Conservation (phyloP, 2,888 invertebrate genomes). For the Anthophora plumipes region DNA sequence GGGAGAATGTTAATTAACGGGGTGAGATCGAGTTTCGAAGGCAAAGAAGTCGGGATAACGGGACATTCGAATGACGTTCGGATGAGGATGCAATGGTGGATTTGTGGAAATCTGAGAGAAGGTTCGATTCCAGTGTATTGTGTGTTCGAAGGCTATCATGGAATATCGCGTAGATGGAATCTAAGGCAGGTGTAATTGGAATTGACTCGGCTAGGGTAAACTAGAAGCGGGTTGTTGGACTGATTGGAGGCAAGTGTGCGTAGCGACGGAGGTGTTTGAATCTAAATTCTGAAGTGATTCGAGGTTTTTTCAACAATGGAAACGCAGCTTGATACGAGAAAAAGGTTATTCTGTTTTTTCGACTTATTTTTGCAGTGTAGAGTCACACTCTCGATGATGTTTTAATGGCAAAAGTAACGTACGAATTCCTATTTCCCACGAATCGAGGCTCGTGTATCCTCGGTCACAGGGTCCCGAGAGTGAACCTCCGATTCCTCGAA, state of each 20-base stretch:
- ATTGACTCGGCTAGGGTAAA: slow-evolving; percentile 18
- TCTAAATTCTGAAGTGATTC: neutral
- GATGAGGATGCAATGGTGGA: too few species aligned
- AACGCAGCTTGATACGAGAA: too few species aligned
- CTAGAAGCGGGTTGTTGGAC: neutral
- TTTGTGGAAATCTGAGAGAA: too few species aligned
- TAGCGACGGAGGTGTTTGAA: neutral
- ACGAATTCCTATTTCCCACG: too few species aligned
- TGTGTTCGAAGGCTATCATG: slow-evolving; percentile 2
- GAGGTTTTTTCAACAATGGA: neutral
- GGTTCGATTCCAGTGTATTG: slow-evolving; percentile 5
- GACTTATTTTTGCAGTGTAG: too few species aligned
- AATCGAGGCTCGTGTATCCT: too few species aligned
- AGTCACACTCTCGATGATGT: too few species aligned
- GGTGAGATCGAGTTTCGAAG: too few species aligned
- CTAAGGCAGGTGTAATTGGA: slow-evolving; percentile 22
- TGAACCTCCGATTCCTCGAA: slow-evolving; percentile 10
- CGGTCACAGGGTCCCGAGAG: neutral
- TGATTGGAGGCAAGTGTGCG: neutral
- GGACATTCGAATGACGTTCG: too few species aligned
- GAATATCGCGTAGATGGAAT: neutral
- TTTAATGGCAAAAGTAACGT: too few species aligned
- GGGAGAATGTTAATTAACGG: slow-evolving; percentile 5
- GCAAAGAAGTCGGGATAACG: too few species aligned
- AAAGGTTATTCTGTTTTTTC: too few species aligned